Evolutionary conservation across 2,888 invertebrate genomes (phyloP).

Genomic region (Latrodectus hesperus): DNA sequence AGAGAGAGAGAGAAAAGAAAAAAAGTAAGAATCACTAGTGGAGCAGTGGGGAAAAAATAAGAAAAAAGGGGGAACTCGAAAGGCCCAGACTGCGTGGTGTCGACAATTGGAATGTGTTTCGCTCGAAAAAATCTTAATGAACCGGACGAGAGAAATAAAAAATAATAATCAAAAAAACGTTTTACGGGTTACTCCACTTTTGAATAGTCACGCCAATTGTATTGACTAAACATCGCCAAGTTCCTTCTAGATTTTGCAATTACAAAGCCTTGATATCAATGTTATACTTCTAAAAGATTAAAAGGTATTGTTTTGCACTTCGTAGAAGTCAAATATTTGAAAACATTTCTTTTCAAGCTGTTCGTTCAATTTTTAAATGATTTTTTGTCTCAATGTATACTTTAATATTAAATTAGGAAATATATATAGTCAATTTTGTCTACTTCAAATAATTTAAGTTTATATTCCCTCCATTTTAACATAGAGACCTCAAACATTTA

Average conservation of each 20-base stretch:
- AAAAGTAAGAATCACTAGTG: slow-evolving; percentile 10
- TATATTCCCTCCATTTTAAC: no score
- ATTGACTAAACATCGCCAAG: slow-evolving; percentile 26
- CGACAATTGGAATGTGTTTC: slow-evolving; percentile 62
- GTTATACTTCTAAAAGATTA: no score
- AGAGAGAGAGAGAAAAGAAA: slow-evolving; percentile 18
- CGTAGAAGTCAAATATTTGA: no score
- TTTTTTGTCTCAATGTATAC: no score
- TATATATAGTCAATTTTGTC: no score
- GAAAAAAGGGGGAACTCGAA: slow-evolving; percentile 9
- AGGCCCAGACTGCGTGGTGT: slow-evolving; percentile 67
- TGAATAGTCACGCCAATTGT: slow-evolving; percentile 18
- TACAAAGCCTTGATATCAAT: no score
- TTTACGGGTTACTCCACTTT: slow-evolving; percentile 39
- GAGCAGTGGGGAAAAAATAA: background rate
- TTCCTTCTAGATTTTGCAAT: background rate
- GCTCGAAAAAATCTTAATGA: slow-evolving; percentile 59
- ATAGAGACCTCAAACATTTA: no score
- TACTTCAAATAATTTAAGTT: no score
- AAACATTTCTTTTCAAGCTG: no score
- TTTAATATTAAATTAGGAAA: no score
- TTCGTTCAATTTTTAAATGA: no score
- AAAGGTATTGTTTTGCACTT: no score
- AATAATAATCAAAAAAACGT: slow-evolving; percentile 27
- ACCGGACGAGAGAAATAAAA: slow-evolving; percentile 48